Conservation (phyloP, 2,888 invertebrate genomes). For the Leptinotarsa juncta region DNA sequence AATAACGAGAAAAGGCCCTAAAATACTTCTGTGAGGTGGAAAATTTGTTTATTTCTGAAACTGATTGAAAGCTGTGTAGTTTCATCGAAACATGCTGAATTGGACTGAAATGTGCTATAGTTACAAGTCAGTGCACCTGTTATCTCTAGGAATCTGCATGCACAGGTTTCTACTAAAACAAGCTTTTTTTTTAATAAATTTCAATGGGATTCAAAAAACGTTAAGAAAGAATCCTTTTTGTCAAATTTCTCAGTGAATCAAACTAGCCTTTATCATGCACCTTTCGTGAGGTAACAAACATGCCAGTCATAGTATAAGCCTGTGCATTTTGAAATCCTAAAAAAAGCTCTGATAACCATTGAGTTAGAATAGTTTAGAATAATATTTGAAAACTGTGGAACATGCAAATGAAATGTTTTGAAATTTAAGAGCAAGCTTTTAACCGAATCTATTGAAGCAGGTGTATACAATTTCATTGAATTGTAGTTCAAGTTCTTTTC, state of each 20-base stretch:
- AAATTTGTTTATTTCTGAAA: constrained; percentile 10
- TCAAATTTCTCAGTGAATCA: neutral
- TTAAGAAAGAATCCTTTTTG: too few relatives aligned
- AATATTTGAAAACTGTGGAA: neutral
- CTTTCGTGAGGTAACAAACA: neutral
- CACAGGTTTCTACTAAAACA: constrained; percentile 7
- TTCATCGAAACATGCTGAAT: constrained; percentile 30
- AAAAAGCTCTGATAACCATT: neutral
- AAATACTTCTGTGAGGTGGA: constrained; percentile 59
- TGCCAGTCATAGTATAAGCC: constrained; percentile 10
- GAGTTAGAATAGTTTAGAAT: neutral
- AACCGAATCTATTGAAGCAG: neutral
- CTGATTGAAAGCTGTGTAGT: constrained; percentile 30
- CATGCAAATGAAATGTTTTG: constrained; percentile 7
- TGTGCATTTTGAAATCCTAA: constrained; percentile 6
- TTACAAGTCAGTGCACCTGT: constrained; percentile 31
- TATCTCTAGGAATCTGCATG: neutral
- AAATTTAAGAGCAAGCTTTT: neutral
- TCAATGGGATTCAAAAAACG: too few relatives aligned
- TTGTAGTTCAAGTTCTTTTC: constrained; percentile 21
- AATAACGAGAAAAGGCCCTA: constrained; percentile 58
- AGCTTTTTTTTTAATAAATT: neutral
- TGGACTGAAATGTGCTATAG: constrained; percentile 33
- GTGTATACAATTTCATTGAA: neutral
- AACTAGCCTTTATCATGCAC: constrained; percentile 3